Evolutionary conservation across 1,140 invertebrate genomes (phyloP), one percentile per base, ranked within the genome.

Genomic region (Pentalonia nigronervosa): DNA sequence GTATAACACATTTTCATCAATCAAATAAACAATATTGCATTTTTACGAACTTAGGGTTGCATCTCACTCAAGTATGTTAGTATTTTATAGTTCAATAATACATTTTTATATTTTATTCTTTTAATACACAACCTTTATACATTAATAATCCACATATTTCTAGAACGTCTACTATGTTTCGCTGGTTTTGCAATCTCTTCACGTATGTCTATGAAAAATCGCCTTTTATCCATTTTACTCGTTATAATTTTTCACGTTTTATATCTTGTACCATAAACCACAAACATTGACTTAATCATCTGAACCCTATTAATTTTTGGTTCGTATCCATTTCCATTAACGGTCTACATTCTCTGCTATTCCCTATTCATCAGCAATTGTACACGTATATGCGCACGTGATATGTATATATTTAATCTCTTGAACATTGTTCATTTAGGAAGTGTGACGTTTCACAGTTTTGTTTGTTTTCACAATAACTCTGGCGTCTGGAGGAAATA

Each of bases 171-270:
- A 81, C 47, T 34, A 34, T 45, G 20, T 81, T 36, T 47, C n/a
- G 17, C n/a, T 17, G n/a, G 76, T 60, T 92, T 92, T 50, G 67
- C 47, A 92, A 81, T 81, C 90, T 83, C 36, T 48, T 30, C 90
- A 92, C 90, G 90, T 92, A 92, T 76, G 60, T 83, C 90, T n/a
- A 48, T 92, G 90, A 92, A 92, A 92, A 83, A 92, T 92, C 67
- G 48, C 90, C 47, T 48, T 92, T 83, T 83, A 81, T 92, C 90
- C 67, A 92, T 90, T 67, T 90, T 45, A 30, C 53, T 7, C 25
- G 53, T 17, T n/a, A 47, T 83, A 83, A 92, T 92, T 92, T 92
- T 92, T 92, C 90, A 92, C 45, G 90, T 92, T 83, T 83, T 83
- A 83, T 92, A 92, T 83, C 90, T 83, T 20, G 41, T 48, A 50